Conservation (phyloP, 1,140 invertebrate species). For the Metopolophium dirhodum region DNA sequence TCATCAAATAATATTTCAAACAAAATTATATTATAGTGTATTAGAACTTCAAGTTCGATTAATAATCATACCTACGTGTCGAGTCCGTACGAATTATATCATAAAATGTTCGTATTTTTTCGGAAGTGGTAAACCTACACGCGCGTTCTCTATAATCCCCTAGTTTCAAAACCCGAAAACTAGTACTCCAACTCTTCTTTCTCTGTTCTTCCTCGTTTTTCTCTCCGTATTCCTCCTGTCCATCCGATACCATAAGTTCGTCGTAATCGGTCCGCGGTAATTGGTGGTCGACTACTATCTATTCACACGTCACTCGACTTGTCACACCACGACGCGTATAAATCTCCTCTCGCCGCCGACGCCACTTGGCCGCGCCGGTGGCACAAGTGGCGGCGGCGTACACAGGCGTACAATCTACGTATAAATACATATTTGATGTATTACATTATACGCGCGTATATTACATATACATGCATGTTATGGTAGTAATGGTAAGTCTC, state of each 20-base stretch:
- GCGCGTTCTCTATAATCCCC: too few relatives aligned
- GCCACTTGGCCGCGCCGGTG: neutral
- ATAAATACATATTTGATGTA: neutral
- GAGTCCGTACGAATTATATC: neutral
- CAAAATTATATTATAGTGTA: too few relatives aligned
- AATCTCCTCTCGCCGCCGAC: neutral
- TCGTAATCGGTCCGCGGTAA: neutral
- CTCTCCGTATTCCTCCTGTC: too few relatives aligned
- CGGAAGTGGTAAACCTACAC: neutral
- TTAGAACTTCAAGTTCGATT: neutral
- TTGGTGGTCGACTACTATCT: neutral
- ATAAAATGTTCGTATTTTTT: neutral
- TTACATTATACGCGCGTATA: neutral
- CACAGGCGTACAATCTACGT: too few relatives aligned
- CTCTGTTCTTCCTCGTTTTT: neutral
- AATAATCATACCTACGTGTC: neutral
- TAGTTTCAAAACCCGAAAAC: neutral
- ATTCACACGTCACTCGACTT: slow-evolving; percentile 34
- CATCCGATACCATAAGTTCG: neutral
- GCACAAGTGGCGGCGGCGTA: neutral
- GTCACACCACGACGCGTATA: neutral
- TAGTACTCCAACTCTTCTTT: neutral
- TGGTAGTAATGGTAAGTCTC: neutral
- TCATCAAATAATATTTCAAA: neutral
- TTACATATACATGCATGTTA: neutral